These are phyloP conservation scores for Sphaerophoria rueppellii DNA, from an alignment of 2,888 invertebrate genomes.

Conservation along the genomic window DNA sequence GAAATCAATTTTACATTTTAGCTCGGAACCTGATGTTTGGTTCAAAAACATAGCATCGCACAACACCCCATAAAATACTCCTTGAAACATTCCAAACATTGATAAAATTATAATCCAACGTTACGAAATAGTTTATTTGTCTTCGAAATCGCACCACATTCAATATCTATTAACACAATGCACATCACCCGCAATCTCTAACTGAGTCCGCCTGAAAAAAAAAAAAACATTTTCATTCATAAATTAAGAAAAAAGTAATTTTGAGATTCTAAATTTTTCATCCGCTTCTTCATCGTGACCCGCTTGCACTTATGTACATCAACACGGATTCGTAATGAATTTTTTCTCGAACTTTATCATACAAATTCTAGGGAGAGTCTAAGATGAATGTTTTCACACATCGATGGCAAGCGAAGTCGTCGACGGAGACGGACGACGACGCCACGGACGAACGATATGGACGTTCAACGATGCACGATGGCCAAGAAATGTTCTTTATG, in stretches of 20 bases:
- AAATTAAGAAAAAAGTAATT: neutral
- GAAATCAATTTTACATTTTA: too few species aligned
- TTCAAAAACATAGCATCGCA: neutral
- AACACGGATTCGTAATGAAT: constrained; percentile 12
- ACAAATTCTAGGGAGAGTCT: neutral
- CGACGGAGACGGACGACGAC: too few species aligned
- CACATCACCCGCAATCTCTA: neutral
- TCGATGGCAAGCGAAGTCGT: too few species aligned
- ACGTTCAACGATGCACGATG: too few species aligned
- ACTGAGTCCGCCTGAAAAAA: neutral
- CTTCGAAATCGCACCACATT: neutral
- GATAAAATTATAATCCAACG: neutral
- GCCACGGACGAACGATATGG: too few species aligned
- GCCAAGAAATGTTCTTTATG: neutral
- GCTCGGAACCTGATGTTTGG: too few species aligned
- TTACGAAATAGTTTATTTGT: neutral
- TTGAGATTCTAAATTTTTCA: constrained; percentile 15
- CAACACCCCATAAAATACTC: neutral
- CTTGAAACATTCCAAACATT: neutral
- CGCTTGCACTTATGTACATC: constrained; percentile 9
- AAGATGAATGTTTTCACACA: constrained; percentile 16
- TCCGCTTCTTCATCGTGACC: constrained; percentile 2
- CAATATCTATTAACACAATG: neutral
- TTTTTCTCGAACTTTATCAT: neutral
- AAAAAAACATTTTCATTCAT: constrained; percentile 17